phyloP scores from a whole-genome alignment of 2,113 vertebrate genomes.

The Bos indicus region DNA sequence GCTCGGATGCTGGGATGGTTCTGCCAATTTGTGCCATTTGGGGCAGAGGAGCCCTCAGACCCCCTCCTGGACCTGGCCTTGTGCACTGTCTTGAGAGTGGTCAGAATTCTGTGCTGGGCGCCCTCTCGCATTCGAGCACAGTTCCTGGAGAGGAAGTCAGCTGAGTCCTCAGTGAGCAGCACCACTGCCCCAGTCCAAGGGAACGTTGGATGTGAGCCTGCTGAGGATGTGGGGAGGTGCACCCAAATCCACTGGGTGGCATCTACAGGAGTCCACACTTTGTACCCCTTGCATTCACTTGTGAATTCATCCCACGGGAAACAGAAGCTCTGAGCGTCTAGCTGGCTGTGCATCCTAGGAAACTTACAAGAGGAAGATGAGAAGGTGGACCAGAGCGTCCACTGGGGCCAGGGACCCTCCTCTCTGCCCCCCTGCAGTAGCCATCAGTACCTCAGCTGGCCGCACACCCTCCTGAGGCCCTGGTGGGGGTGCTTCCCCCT shows the following conservation, averaged over 20 bases:
- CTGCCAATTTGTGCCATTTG: neutral
- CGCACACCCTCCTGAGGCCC: neutral
- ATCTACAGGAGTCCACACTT: neutral
- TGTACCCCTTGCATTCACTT: neutral
- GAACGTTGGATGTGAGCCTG: neutral
- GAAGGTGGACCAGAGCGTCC: neutral
- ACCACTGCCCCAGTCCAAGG: neutral
- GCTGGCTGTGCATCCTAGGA: neutral
- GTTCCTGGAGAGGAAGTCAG: neutral
- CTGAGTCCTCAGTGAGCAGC: neutral
- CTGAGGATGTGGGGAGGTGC: too few species aligned
- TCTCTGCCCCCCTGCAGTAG: too few species aligned
- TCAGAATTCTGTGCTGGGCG: neutral
- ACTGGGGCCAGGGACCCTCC: too few species aligned
- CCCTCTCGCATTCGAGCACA: neutral
- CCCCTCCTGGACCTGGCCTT: too few species aligned
- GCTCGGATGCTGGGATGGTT: rapidly evolving
- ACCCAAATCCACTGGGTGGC: neutral
- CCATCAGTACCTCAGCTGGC: too few species aligned
- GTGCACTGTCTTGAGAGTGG: too few species aligned
- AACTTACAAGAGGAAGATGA: neutral
- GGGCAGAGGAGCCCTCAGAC: neutral
- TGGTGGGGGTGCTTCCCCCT: neutral
- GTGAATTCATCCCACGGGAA: neutral
- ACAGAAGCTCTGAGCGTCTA: neutral